Percentiles rank a stretch among this genome's conserved stretches.
Evolutionary conservation across 2,797 vertebrate species (phyloP).

Genomic region (Myotis myotis): DNA sequence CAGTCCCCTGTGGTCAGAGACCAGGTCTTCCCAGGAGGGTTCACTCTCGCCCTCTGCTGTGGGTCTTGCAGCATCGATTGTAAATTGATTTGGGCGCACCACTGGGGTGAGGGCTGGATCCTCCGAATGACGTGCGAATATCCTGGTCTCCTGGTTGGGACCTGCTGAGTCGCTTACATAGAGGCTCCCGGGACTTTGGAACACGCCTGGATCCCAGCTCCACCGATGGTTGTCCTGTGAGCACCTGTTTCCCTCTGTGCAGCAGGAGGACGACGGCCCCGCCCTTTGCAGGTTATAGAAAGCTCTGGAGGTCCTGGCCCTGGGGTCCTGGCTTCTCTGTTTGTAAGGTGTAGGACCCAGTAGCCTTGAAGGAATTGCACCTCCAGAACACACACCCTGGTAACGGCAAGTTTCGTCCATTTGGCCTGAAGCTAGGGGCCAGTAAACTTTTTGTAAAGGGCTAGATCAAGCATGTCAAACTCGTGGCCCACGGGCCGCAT

Average conservation of each 20-base stretch:
- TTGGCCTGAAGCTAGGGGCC: slow-evolving; percentile 1
- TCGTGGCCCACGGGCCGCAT: no score
- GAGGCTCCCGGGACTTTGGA: not conserved
- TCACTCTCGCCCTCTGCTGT: not conserved
- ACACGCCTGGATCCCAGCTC: not conserved
- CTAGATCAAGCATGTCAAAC: not conserved
- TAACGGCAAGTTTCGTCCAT: not conserved
- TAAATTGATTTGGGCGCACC: not conserved
- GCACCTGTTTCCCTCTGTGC: not conserved
- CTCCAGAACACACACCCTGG: not conserved
- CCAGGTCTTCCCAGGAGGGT: not conserved
- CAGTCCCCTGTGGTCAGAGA: not conserved
- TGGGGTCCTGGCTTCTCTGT: not conserved
- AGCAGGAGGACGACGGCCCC: accelerated
- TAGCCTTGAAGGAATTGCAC: not conserved
- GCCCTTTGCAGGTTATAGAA: not conserved
- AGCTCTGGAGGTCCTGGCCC: not conserved
- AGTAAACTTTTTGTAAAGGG: not conserved
- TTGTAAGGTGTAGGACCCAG: not conserved
- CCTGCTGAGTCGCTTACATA: not conserved
- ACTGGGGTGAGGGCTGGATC: not conserved
- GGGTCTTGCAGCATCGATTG: not conserved
- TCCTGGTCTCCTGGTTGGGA: not conserved
- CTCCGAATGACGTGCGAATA: accelerated
- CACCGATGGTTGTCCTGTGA: not conserved